Evolutionary conservation across 2,113 vertebrate species (phyloP), one percentile per base, ranked within the genome.

Genomic region (Notechis scutatus): DNA sequence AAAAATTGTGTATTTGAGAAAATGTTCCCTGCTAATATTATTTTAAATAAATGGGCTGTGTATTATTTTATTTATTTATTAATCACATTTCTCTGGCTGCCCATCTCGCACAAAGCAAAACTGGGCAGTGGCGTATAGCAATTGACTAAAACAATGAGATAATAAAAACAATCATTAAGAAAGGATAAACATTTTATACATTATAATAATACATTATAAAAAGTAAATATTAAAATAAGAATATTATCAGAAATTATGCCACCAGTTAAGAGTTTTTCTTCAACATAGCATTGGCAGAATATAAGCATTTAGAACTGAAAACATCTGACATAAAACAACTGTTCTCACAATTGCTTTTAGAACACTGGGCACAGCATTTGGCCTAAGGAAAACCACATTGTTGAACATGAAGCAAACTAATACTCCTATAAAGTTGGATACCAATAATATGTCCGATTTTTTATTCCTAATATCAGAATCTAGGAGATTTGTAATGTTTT

Each of bases 401-500:
- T 8, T 91, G 69, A 56, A 39, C 20, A 24, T 52, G 81, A 55
- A 91, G 54, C 4, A 45, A 42, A 50, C 14, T 50, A 81, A 39
- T 21, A 39, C 18, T 39, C 18, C 6, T 81, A 21, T 81, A 81
- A 81, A 81, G 1, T 9, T 42, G 74, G 34, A 81, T 42, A 42
- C 18, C 34, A 81, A 81, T 42, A 81, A 81, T 21, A 81, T 42
- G 12, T 18, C 1, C 24, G 9, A 2, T 61, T 85, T 85, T 24
- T 85, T 26, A 91, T 85, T 34, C 54, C 56, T 55, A 91, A 57
- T 8, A 20, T 42, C 52, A 85, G n/a, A 55, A 81, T 91, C 12
- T 55, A 54, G 4, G 50, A 15, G 90, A 92, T 87, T 91, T 94
- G n/a, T 14, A 4, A 57, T 91, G 86, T 93, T 95, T 34, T 74